A percentile compares a stretch with the other conserved stretches of the same genome.
These are phyloP conservation scores for Tupiocoris notatus DNA, from an alignment of 2,888 invertebrate species.

Conservation along the genomic window DNA sequence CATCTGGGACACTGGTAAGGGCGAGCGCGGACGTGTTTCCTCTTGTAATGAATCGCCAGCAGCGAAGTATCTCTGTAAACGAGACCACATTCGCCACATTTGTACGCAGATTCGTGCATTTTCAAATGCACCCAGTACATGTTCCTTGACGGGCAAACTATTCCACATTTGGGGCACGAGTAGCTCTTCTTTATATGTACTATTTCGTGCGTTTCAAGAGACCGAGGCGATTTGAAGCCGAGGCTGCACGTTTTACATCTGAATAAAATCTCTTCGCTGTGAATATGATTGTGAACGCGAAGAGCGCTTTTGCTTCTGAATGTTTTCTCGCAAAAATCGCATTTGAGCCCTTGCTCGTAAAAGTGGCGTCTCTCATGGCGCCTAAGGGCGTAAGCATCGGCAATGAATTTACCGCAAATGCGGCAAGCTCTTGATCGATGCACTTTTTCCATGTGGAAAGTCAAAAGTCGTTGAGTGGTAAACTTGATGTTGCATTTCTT, in stretches of 20 bases:
- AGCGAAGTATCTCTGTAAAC: conserved; percentile 45
- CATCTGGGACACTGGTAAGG: conserved; percentile 46
- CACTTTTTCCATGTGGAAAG: conserved; percentile 43
- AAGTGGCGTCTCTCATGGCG: conserved; percentile 44
- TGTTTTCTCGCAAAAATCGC: conserved; percentile 43
- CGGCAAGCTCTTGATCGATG: conserved; percentile 42
- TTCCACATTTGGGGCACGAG: conserved; percentile 37
- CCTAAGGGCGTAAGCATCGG: conserved; percentile 35
- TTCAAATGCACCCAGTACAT: conserved; percentile 45
- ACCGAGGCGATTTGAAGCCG: conserved; percentile 35
- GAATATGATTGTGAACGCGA: conserved; percentile 33
- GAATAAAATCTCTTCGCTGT: conserved; percentile 36
- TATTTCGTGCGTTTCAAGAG: conserved; percentile 41
- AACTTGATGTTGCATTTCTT: conserved; percentile 40
- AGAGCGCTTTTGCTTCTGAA: conserved; percentile 44
- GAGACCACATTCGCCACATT: conserved; percentile 42
- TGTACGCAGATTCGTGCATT: conserved; percentile 43
- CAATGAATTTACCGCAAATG: conserved; percentile 43
- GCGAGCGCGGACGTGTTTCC: conserved; percentile 43
- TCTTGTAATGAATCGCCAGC: conserved; percentile 43
- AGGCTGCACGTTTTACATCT: conserved; percentile 36
- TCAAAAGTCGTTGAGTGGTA: conserved; percentile 28
- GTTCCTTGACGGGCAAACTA: conserved; percentile 31
- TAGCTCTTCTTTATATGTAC: conserved; percentile 42
- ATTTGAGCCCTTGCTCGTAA: conserved; percentile 42